A percentile compares a stretch with the other conserved stretches of the same genome.
Evolutionary conservation across 2,113 vertebrate species (phyloP).

Genomic region (Hystrix cristata): DNA sequence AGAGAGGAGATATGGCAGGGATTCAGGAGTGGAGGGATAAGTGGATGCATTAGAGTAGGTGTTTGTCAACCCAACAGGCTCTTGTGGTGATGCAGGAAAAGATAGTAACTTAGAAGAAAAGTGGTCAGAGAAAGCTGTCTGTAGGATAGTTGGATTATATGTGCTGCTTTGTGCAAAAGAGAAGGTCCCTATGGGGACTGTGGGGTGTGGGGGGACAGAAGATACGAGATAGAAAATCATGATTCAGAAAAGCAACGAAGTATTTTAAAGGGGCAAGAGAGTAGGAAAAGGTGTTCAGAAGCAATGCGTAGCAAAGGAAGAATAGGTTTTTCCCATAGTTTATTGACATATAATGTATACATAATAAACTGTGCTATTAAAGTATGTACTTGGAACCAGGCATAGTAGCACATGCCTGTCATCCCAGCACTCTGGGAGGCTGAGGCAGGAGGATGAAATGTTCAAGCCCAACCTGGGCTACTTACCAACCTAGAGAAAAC

Average conservation of each 20-base stretch:
- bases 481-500: no score
- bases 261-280: background rate
- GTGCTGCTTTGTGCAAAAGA: background rate
- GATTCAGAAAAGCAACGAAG: background rate
- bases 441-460: no score
- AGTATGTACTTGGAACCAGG: no score
- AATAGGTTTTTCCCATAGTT: background rate
- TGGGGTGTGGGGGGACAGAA: background rate
- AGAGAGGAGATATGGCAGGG: background rate
- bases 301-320: background rate
- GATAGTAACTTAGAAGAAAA: background rate
- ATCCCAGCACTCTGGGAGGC: no score
- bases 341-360: no score
- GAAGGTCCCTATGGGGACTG: fast-evolving
- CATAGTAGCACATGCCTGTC: no score
- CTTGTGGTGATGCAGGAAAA: background rate
- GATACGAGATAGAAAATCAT: background rate
- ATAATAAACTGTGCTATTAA: background rate
- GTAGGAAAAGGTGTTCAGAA: no score
- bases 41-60: no score
- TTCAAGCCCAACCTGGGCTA: no score
- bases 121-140: no score
- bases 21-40: no score
- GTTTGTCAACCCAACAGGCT: fast-evolving
- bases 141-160: background rate